phyloP scores from a whole-genome alignment of 2,888 invertebrate genomes.

The Rhagium mordax region DNA sequence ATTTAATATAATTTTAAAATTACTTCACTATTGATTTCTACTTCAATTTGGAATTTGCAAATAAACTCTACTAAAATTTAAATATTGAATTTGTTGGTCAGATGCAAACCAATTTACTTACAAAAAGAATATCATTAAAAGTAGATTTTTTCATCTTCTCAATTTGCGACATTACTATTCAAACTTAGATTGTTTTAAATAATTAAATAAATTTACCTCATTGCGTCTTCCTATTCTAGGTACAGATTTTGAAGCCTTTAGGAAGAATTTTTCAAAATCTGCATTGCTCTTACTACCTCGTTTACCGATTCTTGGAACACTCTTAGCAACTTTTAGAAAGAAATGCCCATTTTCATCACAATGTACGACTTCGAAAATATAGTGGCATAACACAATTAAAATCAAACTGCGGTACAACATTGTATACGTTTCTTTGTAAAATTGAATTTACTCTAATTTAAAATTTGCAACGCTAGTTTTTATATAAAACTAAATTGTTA shows the following conservation, averaged over 20 bases:
- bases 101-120: no score
- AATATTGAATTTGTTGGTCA: no score
- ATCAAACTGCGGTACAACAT: constrained; percentile 14
- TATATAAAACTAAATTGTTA: constrained; percentile 2
- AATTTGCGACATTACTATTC: no score
- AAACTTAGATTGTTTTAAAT: no score
- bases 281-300: constrained; percentile 61
- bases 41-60: no score
- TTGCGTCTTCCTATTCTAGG: constrained; percentile 70
- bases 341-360: constrained; percentile 35
- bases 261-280: constrained; percentile 70
- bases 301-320: constrained; percentile 65
- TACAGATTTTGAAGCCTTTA: constrained; percentile 71
- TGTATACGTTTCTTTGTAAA: not conserved
- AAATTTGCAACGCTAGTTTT: not conserved
- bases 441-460: constrained; percentile 1
- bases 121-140: no score
- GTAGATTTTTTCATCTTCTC: no score
- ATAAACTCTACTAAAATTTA: no score
- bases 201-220: constrained; percentile 52
- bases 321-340: constrained; percentile 67
- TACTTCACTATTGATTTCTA: no score
- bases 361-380: not conserved
- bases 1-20: no score
- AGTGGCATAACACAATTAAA: not conserved